Evolutionary conservation across 2,888 invertebrate species (phyloP).

Genomic region (Oasisia sp.): DNA sequence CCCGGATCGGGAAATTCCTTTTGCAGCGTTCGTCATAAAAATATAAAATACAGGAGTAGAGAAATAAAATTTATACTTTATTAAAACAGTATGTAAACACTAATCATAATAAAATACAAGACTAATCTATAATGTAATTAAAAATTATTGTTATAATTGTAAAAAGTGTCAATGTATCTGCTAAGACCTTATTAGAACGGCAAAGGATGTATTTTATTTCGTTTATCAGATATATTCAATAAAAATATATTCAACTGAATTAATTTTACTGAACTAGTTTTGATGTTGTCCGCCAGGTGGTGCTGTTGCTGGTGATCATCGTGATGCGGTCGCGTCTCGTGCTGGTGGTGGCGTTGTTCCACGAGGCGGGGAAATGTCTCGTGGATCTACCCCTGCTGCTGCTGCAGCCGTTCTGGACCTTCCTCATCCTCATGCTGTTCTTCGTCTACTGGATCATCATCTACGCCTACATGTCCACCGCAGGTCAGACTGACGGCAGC

Average conservation of each 20-base stretch:
- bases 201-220: background rate
- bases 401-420: slow-evolving; percentile 78
- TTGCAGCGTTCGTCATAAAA: no score
- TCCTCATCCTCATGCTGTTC: slow-evolving; percentile 80
- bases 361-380: slow-evolving; percentile 89
- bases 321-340: slow-evolving; percentile 71
- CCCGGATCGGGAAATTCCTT: no score
- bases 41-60: no score
- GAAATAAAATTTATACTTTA: no score
- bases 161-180: background rate
- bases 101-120: no score
- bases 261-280: background rate
- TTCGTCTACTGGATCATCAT: slow-evolving; percentile 88
- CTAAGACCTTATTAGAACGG: background rate
- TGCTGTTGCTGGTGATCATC: slow-evolving; percentile 76
- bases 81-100: no score
- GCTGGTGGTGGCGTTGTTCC: slow-evolving; percentile 81
- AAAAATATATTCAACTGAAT: no score
- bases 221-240: no score
- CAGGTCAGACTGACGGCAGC: slow-evolving; percentile 70
- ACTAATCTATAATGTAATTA: no score
- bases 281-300: slow-evolving; percentile 45
- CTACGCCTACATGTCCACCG: slow-evolving; percentile 77
- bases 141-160: background rate
- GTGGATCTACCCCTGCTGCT: slow-evolving; percentile 85